Evolutionary conservation across 2,113 vertebrate species (phyloP).

Genomic region (Neoarius graeffei): DNA sequence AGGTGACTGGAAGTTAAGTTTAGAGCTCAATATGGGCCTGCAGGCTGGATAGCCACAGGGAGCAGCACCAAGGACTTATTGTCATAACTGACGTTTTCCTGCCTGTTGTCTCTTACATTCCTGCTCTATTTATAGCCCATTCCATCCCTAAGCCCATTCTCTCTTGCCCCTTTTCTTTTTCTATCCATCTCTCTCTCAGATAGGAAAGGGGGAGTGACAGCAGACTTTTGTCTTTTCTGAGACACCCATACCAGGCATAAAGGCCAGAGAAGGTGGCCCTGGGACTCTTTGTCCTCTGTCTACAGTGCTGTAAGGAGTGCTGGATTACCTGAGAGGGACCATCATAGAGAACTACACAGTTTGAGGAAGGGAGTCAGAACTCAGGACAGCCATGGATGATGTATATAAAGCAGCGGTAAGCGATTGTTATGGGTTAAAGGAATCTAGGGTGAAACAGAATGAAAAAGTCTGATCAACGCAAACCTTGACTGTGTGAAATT

Average conservation of each 20-base stretch:
- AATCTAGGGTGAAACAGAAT: neutral
- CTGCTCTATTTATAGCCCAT: conserved; percentile 52
- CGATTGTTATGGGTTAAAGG: conserved; percentile 22
- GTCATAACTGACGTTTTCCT: conserved; percentile 54
- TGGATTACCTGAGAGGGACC: conserved; percentile 41
- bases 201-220: conserved; percentile 61
- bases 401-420: conserved; percentile 82
- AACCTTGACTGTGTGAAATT: neutral
- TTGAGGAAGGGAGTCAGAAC: conserved; percentile 49
- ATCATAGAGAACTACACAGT: conserved; percentile 39
- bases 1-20: conserved; percentile 56
- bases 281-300: conserved; percentile 59
- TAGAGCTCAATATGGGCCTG: conserved; percentile 45
- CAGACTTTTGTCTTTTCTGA: conserved; percentile 65
- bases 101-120: conserved; percentile 52
- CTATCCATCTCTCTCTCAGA: conserved; percentile 57
- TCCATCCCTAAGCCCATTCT: conserved; percentile 46
- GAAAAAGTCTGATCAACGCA: neutral
- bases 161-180: conserved; percentile 58
- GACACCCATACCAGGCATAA: conserved; percentile 59
- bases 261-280: conserved; percentile 57
- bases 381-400: conserved; percentile 75
- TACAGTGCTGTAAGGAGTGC: conserved; percentile 36
- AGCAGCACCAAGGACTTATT: conserved; percentile 53
- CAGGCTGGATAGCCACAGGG: conserved; percentile 20